Conservation (phyloP, 2,797 vertebrate species). For the Characodon lateralis region DNA sequence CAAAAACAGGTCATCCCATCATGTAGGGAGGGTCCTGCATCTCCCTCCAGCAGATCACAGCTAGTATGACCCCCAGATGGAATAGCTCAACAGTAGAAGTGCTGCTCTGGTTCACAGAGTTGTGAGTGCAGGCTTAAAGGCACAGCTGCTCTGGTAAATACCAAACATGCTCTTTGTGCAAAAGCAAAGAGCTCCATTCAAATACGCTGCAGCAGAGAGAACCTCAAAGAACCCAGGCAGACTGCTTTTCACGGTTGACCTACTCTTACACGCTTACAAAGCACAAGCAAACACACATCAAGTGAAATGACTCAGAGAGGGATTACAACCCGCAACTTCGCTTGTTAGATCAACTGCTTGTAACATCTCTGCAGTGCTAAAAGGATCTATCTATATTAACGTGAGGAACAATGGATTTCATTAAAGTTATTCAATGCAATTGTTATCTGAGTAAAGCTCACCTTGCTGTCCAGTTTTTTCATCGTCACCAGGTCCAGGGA, state of each 20-base stretch:
- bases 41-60: constrained; percentile 26
- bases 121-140: constrained; percentile 36
- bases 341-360: constrained; percentile 26
- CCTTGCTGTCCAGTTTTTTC: constrained; percentile 99
- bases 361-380: constrained; percentile 13
- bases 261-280: constrained; percentile 29
- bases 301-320: constrained; percentile 44
- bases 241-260: constrained; percentile 71
- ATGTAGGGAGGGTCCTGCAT: constrained; percentile 4
- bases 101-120: constrained; percentile 47
- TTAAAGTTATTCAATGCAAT: not conserved
- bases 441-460: constrained; percentile 55
- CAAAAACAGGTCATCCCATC: constrained; percentile 26
- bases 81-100: constrained; percentile 37
- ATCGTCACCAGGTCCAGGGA: constrained; percentile 97
- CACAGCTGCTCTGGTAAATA: constrained; percentile 74
- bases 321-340: constrained; percentile 41
- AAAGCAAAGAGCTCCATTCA: constrained; percentile 61
- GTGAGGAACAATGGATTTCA: not conserved
- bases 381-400: constrained; percentile 14
- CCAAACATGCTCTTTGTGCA: constrained; percentile 57
- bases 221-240: constrained; percentile 35
- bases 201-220: constrained; percentile 50
- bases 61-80: constrained; percentile 18
- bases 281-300: constrained; percentile 36